phyloP scores from a whole-genome alignment of 2,888 invertebrate genomes.

The Lapara coniferarum region DNA sequence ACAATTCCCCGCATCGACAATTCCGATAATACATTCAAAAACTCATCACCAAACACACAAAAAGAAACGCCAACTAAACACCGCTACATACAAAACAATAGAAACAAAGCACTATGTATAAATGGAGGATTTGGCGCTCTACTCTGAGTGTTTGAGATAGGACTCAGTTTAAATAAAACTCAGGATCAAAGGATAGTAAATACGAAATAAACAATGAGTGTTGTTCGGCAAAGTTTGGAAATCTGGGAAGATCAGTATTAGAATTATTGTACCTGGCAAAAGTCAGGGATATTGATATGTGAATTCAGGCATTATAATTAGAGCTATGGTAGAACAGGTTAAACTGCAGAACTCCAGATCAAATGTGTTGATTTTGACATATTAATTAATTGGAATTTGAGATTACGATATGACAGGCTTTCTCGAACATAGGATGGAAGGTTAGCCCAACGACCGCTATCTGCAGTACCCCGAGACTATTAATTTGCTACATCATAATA shows the following conservation, averaged over 20 bases:
- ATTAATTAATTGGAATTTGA: too few species aligned
- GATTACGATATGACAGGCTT: too few species aligned
- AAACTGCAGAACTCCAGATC: too few species aligned
- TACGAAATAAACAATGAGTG: neutral
- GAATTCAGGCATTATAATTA: too few species aligned
- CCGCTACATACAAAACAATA: neutral
- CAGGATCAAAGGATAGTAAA: neutral
- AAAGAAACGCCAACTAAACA: neutral
- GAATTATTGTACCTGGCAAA: too few species aligned
- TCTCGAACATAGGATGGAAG: too few species aligned
- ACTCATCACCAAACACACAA: neutral
- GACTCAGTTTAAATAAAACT: constrained; percentile 16
- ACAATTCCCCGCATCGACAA: neutral
- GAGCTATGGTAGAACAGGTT: too few species aligned
- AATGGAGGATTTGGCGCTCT: constrained; percentile 8
- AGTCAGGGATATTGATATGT: too few species aligned
- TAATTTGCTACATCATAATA: too few species aligned
- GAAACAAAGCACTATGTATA: neutral
- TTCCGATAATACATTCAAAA: neutral
- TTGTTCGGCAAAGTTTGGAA: neutral
- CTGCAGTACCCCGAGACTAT: too few species aligned
- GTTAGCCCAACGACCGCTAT: too few species aligned
- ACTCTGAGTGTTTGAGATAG: constrained; percentile 7
- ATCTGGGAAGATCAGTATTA: neutral
- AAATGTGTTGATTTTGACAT: too few species aligned